These are phyloP conservation scores for Holothuria leucospilota DNA, from an alignment of 53 echinoderm and acorn worm genomes.

Conservation along the genomic window DNA sequence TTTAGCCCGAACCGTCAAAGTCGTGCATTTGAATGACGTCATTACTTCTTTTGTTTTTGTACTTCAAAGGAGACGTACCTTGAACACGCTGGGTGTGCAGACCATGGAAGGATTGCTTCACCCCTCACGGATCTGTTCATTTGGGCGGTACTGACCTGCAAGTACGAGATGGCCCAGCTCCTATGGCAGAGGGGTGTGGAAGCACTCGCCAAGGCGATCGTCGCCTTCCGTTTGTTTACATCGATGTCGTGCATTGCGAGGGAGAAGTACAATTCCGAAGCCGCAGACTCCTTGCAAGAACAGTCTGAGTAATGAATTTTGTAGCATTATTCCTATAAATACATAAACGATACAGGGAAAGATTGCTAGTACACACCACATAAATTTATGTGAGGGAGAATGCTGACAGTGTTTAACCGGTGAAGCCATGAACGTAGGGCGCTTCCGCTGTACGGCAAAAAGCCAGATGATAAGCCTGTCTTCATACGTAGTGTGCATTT, in stretches of 20 bases:
- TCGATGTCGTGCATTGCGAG: constrained; percentile 64
- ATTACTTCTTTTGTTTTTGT: too few relatives aligned
- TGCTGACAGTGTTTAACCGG: too few relatives aligned
- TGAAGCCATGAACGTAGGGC: too few relatives aligned
- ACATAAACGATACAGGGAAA: not conserved
- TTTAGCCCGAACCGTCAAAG: too few relatives aligned
- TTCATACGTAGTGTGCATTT: too few relatives aligned
- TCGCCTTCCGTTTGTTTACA: constrained; percentile 64
- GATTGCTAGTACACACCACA: too few relatives aligned
- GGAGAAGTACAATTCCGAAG: constrained; percentile 75
- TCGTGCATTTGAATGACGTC: too few relatives aligned
- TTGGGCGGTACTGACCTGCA: constrained; percentile 83
- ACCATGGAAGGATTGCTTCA: constrained; percentile 10
- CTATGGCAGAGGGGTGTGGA: constrained; percentile 84
- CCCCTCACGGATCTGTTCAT: constrained; percentile 83
- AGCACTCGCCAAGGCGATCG: constrained; percentile 73
- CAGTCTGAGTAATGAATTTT: constrained; percentile 58
- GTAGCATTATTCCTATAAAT: not conserved
- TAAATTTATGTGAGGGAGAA: too few relatives aligned
- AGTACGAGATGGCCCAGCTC: constrained; percentile 74
- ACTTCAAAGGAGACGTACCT: too few relatives aligned
- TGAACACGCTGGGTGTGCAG: too few relatives aligned
- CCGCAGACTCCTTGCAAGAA: constrained; percentile 58
- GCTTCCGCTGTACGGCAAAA: too few relatives aligned
- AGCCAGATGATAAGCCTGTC: too few relatives aligned